Evolutionary conservation across 23 tunicate species (phyloP), one percentile per base, ranked within the genome.

Genomic region (Ciona savignyi): DNA sequence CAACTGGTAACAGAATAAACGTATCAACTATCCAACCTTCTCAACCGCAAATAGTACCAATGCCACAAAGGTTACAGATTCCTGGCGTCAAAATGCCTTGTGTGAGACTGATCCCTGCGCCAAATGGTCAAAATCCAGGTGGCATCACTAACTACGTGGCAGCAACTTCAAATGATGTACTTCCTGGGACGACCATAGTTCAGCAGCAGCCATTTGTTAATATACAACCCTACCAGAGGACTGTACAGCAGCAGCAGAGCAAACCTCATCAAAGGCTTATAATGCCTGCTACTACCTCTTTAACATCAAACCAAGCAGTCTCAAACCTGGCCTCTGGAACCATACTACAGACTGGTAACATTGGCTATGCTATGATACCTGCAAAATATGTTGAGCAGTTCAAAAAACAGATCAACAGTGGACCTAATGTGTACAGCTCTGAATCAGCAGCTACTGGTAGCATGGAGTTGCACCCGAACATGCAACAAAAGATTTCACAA

Each of bases 361-460:
- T 88, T 48, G 84, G 87, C 1, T 88, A 88, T 68, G 96, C 96
- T 21, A 88, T 88, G 96, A 84, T 88, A 1, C 96, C 96, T 4
- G 96, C 96, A 3, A 88, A 88, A 66, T 88, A 88, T 62, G 96
- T 88, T 30, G 96, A 88, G 65, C 84, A 88, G 60, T 64, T 88
- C 11, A 81, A 77, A 64, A 82, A 88, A 35, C 96, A 81, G 32
- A 34, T 88, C 0, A 87, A 71, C 31, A 72, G 70, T 49, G 86
- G 81, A 62, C 25, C 74, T 66, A 29, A 74, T 3, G 51, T 65
- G 19, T 22, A 32, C 24, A 67, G 67, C 22, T n/a, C 73, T 0
- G 80, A 65, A 25, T 63, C 28, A 4, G 28, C 28, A 9, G 67
- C 28, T 4, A n/a, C 67, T 63, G 28, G 28, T 9, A 25, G 28